Conservation (phyloP, 2,888 invertebrate species). For the Drosophila lutescens region DNA sequence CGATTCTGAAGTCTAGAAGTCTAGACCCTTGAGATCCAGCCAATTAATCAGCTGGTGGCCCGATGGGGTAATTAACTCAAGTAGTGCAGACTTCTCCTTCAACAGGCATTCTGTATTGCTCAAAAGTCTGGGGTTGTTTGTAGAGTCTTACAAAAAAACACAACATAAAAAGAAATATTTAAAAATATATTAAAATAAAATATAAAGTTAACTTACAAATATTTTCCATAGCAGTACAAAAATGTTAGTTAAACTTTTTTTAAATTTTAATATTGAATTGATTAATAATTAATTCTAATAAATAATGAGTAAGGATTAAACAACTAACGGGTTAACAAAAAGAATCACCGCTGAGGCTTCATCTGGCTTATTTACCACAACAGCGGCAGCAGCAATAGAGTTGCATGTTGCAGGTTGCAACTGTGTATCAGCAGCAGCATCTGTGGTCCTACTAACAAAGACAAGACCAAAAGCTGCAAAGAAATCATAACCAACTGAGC, state of each 20-base stretch:
- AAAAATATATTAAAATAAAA: too few relatives aligned
- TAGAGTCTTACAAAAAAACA: too few relatives aligned
- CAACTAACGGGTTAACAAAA: neutral
- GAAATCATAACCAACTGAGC: constrained; percentile 1
- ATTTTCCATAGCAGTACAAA: too few relatives aligned
- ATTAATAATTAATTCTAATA: too few relatives aligned
- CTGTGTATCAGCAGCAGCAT: constrained; percentile 3
- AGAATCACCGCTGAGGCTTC: neutral
- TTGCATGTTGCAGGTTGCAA: constrained; percentile 44
- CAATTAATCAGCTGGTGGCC: constrained; percentile 37
- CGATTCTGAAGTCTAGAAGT: constrained; percentile 2
- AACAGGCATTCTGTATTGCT: neutral
- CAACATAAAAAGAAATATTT: too few relatives aligned
- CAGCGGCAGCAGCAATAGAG: constrained; percentile 10
- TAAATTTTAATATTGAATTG: too few relatives aligned
- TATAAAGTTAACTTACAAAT: too few relatives aligned
- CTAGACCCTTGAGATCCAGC: constrained; percentile 13
- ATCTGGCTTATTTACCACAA: neutral
- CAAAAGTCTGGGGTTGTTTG: neutral
- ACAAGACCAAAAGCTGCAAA: neutral
- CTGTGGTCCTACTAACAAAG: neutral
- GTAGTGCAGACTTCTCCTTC: neutral
- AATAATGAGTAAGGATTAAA: neutral
- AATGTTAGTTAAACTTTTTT: too few relatives aligned
- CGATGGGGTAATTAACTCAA: constrained; percentile 21